Percentiles rank a stretch among this genome's conserved stretches.
phyloP scores from a whole-genome alignment of 2,797 vertebrate genomes.

The Onychomys arenicola region DNA sequence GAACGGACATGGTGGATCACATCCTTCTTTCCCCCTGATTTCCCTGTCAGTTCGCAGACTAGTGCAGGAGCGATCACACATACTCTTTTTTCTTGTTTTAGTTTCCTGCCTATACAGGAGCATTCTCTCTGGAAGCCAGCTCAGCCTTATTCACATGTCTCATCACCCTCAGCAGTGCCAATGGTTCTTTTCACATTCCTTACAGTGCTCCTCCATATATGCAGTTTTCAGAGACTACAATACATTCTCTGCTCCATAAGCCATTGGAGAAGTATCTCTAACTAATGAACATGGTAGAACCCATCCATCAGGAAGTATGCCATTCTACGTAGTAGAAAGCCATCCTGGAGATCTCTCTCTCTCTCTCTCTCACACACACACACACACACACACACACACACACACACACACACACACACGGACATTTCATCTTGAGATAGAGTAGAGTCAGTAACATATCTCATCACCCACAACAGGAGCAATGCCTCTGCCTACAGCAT shows the following conservation, averaged over 20 bases:
- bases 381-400: too few species aligned
- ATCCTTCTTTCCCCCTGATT: neutral
- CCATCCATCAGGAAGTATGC: neutral
- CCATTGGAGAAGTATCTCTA: neutral
- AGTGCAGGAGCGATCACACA: neutral
- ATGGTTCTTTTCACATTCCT: neutral
- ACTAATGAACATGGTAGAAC: neutral
- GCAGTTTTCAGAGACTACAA: neutral
- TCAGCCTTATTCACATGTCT: neutral
- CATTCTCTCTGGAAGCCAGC: neutral
- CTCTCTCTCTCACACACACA: too few species aligned
- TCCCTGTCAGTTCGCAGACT: neutral
- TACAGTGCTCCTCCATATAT: neutral
- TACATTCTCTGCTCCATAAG: neutral
- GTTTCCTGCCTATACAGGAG: neutral
- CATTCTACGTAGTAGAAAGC: neutral
- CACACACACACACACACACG: neutral
- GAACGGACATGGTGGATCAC: neutral
- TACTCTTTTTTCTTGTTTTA: neutral
- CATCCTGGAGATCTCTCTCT: neutral
- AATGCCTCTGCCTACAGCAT: neutral
- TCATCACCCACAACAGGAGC: neutral
- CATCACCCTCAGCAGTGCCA: neutral
- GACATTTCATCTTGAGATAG: neutral
- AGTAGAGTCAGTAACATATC: neutral